phyloP scores from a whole-genome alignment of 2,888 invertebrate genomes.

The Spialia ferax region DNA sequence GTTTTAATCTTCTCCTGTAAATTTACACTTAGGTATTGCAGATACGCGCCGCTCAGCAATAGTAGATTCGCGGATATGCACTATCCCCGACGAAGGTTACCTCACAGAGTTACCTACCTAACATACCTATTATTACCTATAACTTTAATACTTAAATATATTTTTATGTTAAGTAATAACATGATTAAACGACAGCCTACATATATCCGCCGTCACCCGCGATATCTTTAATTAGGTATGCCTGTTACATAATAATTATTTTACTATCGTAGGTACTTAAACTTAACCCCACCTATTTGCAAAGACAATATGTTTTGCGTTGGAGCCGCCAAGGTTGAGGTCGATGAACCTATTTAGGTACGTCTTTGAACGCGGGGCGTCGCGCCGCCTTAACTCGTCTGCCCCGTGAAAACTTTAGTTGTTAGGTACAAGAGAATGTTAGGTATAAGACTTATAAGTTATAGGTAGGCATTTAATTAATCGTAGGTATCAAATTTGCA shows the following conservation, averaged over 20 bases:
- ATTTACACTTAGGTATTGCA: too few relatives aligned
- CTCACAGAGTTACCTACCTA: too few relatives aligned
- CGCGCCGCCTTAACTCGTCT: slow-evolving; percentile 47
- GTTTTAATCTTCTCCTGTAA: too few relatives aligned
- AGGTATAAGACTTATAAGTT: background rate
- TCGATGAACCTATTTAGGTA: slow-evolving; percentile 79
- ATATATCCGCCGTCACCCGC: slow-evolving; percentile 1
- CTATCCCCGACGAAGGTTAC: too few relatives aligned
- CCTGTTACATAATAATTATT: slow-evolving; percentile 54
- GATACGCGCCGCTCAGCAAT: too few relatives aligned
- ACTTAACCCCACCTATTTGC: slow-evolving; percentile 35
- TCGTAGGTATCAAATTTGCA: background rate
- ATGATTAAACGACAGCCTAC: too few relatives aligned
- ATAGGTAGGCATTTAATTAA: background rate
- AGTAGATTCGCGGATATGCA: too few relatives aligned
- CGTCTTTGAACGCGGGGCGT: slow-evolving; percentile 63
- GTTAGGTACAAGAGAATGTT: too few relatives aligned
- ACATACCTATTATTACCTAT: too few relatives aligned
- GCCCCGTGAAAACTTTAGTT: slow-evolving; percentile 60
- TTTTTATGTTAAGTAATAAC: too few relatives aligned
- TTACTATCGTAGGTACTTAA: slow-evolving; percentile 49
- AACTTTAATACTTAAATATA: too few relatives aligned
- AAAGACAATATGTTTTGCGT: slow-evolving; percentile 68
- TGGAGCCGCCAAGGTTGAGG: slow-evolving; percentile 77
- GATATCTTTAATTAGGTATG: slow-evolving; percentile 8